phyloP scores from a whole-genome alignment of 2,797 vertebrate species.

The Rhabdomys pumilio region DNA sequence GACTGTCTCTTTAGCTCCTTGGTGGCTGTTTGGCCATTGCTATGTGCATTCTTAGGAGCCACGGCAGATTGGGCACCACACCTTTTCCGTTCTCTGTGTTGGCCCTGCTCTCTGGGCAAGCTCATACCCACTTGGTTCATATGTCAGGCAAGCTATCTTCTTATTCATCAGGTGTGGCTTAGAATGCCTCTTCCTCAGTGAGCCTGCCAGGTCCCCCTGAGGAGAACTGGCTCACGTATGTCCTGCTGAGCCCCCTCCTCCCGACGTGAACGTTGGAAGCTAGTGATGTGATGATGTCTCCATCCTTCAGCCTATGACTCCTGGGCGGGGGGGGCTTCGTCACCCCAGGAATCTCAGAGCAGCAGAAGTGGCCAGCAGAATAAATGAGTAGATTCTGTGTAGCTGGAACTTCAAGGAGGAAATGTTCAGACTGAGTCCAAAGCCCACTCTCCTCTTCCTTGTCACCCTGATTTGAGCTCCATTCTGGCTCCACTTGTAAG shows the following conservation, averaged over 20 bases:
- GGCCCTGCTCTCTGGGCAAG: not conserved
- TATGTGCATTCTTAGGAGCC: not conserved
- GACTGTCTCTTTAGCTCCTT: not conserved
- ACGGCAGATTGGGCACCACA: not conserved
- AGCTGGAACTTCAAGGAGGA: not conserved
- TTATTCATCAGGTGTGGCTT: not conserved
- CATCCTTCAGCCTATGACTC: not conserved
- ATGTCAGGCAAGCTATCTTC: not conserved
- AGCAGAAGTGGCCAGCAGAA: not conserved
- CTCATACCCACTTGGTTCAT: fast-evolving
- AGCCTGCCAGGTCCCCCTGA: not conserved
- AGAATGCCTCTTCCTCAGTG: not conserved
- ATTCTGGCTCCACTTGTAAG: not conserved
- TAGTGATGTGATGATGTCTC: too few species aligned
- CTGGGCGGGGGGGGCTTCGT: not conserved
- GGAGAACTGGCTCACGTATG: not conserved
- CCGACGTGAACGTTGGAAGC: fast-evolving
- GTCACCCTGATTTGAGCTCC: not conserved
- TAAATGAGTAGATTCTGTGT: not conserved
- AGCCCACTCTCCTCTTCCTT: not conserved
- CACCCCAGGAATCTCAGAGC: not conserved
- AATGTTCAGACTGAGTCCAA: not conserved
- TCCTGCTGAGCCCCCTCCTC: not conserved
- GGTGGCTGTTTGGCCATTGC: not conserved
- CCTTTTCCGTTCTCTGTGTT: not conserved